Conservation (phyloP, 2,888 invertebrate species). For the Bellardia pandia region DNA sequence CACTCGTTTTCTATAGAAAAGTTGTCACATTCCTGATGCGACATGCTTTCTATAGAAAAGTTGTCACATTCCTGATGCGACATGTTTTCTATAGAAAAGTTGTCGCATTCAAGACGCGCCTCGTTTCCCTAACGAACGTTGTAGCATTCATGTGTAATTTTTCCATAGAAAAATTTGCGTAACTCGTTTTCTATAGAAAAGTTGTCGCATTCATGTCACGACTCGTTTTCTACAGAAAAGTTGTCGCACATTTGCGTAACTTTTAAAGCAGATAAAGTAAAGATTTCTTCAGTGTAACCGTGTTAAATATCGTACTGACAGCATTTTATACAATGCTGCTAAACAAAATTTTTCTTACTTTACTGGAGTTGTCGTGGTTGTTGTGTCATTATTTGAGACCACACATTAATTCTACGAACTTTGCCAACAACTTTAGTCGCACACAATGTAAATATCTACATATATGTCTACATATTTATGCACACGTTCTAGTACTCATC, state of each 20-base stretch:
- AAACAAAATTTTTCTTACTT: conserved; percentile 45
- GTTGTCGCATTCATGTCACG: no score
- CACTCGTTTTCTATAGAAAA: background rate
- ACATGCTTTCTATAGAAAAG: no score
- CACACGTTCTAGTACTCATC: conserved; percentile 8
- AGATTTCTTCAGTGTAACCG: conserved; percentile 13
- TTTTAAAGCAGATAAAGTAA: no score
- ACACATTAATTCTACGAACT: conserved; percentile 75
- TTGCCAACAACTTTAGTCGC: conserved; percentile 70
- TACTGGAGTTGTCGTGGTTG: conserved; percentile 30
- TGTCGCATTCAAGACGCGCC: no score
- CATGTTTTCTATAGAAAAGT: no score
- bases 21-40: background rate
- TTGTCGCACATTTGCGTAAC: no score
- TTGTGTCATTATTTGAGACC: conserved; percentile 69
- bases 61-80: no score
- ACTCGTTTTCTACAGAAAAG: no score
- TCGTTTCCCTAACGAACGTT: no score
- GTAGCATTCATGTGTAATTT: no score
- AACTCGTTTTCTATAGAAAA: no score
- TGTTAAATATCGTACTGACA: background rate
- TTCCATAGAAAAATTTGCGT: no score
- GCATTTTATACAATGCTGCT: conserved; percentile 25
- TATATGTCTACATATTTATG: conserved; percentile 31
- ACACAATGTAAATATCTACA: conserved; percentile 37